Evolutionary conservation across 1,140 invertebrate species (phyloP), one percentile per base, ranked within the genome.

Genomic region (Ceratina australensis): DNA sequence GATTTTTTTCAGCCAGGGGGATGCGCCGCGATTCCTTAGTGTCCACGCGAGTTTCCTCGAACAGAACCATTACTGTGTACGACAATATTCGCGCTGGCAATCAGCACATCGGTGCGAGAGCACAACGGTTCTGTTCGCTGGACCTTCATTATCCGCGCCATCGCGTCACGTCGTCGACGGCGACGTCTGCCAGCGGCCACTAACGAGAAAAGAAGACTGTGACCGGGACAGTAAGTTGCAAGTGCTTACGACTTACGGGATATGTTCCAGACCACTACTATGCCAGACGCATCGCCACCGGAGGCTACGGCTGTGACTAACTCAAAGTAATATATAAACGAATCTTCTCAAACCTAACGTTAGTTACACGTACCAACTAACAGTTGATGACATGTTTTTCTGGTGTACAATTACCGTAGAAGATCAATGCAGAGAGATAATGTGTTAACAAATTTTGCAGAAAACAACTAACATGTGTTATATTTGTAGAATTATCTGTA

Each of bases 1-100:
- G 1, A 80, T 87, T 90, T 88, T 89, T 90, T 79, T 54, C 63
- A 63, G 13, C 69, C 61, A n/a, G 12, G 42, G 16, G 8, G 33
- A 22, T 22, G 60, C 52, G 26, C 18, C 63, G 49, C 76, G 64
- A 85, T 80, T 26, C 42, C 26, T 10, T 10, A 0, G 47, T 50
- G 66, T 73, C 42, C 52, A 54, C 71, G 33, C 33, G 66, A 73
- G 79, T 72, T 84, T 87, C 83, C 66, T 56, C 83, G 84, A 88
- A 90, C 87, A 90, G 69, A 85, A 72, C 82, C 68, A 79, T 82
- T 84, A 76, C 85, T 87, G 88, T 87, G 88, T 90, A 73, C 69
- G 84, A 88, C 89, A 87, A 89, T 87, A 89, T 89, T 89, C 88
- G 83, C 84, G 79, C 73, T 72, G 84, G 82, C 78, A 91, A 90